Percentiles rank a stretch among this genome's conserved stretches.
These are phyloP conservation scores for Pharmacophagus antenor DNA, from an alignment of 2,888 invertebrate species.

Conservation along the genomic window DNA sequence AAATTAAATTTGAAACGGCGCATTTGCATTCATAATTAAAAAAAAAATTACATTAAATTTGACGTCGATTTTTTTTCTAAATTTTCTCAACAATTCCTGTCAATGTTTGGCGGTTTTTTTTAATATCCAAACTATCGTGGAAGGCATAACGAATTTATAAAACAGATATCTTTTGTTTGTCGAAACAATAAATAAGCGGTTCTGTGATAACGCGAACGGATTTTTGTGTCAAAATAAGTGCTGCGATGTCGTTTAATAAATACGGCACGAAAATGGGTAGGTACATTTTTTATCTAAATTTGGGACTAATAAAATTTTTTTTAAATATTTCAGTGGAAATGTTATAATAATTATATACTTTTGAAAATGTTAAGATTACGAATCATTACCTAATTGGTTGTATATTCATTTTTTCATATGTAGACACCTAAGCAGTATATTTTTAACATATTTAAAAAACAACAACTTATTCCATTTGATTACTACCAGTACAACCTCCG, in stretches of 20 bases:
- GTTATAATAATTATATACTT: background rate
- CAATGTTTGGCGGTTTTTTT: constrained; percentile 32
- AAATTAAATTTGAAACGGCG: background rate
- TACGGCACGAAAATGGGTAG: constrained; percentile 34
- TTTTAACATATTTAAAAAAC: too few species aligned
- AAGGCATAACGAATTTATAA: constrained; percentile 35
- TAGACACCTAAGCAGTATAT: too few species aligned
- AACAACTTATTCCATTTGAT: background rate
- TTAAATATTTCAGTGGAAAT: background rate
- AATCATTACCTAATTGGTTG: too few species aligned
- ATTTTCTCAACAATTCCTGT: background rate
- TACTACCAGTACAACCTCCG: constrained; percentile 13
- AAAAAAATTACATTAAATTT: background rate
- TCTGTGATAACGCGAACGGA: constrained; percentile 32
- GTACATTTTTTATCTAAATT: constrained; percentile 14
- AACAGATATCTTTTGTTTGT: constrained; percentile 38
- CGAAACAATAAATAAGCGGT: constrained; percentile 32
- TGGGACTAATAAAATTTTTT: background rate
- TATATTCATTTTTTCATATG: too few species aligned
- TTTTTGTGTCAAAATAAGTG: constrained; percentile 34
- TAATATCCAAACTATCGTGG: constrained; percentile 34
- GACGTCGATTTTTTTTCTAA: background rate
- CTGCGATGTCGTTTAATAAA: constrained; percentile 34
- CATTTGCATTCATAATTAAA: background rate
- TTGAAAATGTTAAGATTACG: too few species aligned